Evolutionary conservation across 2,113 vertebrate species (phyloP).

Genomic region (Cebidichthys violaceus): DNA sequence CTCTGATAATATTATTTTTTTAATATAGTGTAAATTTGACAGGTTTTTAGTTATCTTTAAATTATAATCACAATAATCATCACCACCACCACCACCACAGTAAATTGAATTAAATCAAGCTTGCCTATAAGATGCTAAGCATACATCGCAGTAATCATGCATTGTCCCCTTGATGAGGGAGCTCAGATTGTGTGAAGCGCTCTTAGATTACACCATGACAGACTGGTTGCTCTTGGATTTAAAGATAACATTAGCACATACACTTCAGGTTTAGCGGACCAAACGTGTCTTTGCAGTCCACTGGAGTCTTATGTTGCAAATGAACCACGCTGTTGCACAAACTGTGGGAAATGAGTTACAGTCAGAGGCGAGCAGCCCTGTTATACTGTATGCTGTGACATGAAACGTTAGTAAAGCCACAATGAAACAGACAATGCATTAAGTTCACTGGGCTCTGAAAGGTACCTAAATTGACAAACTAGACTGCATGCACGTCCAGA

Average conservation of each 20-base stretch:
- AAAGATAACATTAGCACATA: neutral
- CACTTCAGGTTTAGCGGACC: neutral
- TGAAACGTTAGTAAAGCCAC: slow-evolving; percentile 3
- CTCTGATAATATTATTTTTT: neutral
- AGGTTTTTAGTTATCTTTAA: neutral
- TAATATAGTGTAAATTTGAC: neutral
- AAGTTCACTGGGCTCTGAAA: neutral
- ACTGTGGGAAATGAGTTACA: neutral
- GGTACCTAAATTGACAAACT: neutral
- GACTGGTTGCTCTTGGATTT: neutral
- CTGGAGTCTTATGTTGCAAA: slow-evolving; percentile 5
- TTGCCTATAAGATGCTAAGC: neutral
- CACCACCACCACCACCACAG: slow-evolving; percentile 4
- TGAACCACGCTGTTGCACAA: neutral
- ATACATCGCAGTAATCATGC: slow-evolving; percentile 2
- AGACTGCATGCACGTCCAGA: neutral
- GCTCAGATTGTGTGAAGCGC: slow-evolving; percentile 13
- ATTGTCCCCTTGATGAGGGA: slow-evolving; percentile 10
- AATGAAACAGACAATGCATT: neutral
- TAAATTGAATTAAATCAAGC: slow-evolving; percentile 13
- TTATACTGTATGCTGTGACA: neutral
- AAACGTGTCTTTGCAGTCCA: slow-evolving; percentile 8
- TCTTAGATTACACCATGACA: slow-evolving; percentile 20
- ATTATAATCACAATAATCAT: neutral
- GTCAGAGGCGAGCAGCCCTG: neutral